Base-by-base conservation (phyloP, 2,113 vertebrate genomes). In the Barnardius zonarius region DNA sequence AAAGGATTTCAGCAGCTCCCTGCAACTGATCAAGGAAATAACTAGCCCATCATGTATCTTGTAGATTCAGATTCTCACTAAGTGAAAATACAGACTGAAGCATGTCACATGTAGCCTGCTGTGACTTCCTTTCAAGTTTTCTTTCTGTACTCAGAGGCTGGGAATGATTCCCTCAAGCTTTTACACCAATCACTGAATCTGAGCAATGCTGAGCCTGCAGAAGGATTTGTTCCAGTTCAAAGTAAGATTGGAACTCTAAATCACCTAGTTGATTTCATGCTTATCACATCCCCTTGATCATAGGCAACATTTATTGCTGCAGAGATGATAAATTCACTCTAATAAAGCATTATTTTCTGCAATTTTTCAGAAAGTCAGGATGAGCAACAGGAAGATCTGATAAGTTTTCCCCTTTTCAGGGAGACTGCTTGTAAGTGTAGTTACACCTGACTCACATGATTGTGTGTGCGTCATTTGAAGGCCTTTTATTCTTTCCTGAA, bases 211-310 rank as follows among this genome's bases (percentile, higher is more conserved):
- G 30, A 73, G 25, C 17, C 14, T 63, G 41, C 24, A 54, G 37
- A 87, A 9, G 6, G 19, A n/a, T 73, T 73, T 76, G 41, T 33
- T 72, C 31, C 37, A 46, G 8, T 44, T 85, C 44, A 35, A 12
- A 89, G 35, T 62, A 73, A 90, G 68, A 67, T 28, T 2, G 1
- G 24, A 14, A 12, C n/a, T 52, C 43, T 59, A 51, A 72, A 49
- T 5, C 2, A 1, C 5, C 30, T 33, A 51, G 46, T 0, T 46
- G 8, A 51, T 63, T 70, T 72, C 9, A 5, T 43, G 8, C 79
- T 72, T 76, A 66, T 33, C 14, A 59, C 31, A 54, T 31, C 33
- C 5, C 13, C 33, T 90, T 48, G 35, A 61, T 20, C 17, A 37
- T 4, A 11, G 18, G 18, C 5, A 27, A 62, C 7, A 1, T 52